A percentile compares a stretch with the other conserved stretches of the same genome.
Evolutionary conservation across 1,140 invertebrate species (phyloP).

Genomic region (Acromyrmex heyeri): DNA sequence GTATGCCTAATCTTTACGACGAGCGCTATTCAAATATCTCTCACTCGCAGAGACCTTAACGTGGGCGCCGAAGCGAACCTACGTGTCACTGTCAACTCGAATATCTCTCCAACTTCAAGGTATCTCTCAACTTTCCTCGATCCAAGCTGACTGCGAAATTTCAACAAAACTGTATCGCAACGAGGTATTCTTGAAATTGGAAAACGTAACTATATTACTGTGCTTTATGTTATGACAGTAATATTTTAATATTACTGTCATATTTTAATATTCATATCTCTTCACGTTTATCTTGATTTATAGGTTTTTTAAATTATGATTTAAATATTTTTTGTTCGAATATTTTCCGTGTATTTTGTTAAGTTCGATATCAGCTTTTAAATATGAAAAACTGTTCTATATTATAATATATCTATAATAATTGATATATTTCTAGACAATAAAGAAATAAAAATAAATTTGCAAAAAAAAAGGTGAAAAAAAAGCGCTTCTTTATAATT

Average conservation of each 20-base stretch:
- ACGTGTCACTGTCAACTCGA: slow-evolving; percentile 38
- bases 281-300: not conserved
- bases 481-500: not conserved
- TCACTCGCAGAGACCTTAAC: slow-evolving; percentile 11
- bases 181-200: slow-evolving; percentile 9
- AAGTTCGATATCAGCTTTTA: slow-evolving; percentile 6
- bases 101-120: slow-evolving; percentile 24
- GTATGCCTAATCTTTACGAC: slow-evolving; percentile 42
- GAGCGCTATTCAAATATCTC: slow-evolving; percentile 46
- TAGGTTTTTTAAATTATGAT: not conserved
- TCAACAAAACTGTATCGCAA: slow-evolving; percentile 20
- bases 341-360: not conserved
- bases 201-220: not conserved
- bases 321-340: not conserved
- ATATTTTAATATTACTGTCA: too few species aligned
- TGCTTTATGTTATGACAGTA: not conserved
- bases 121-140: slow-evolving; percentile 22
- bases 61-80: slow-evolving; percentile 12
- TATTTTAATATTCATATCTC: not conserved
- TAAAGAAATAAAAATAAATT: not conserved
- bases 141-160: slow-evolving; percentile 34
- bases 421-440: not conserved
- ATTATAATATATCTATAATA: not conserved
- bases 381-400: not conserved
- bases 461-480: not conserved